Percentiles rank a stretch among this genome's conserved stretches.
Conservation (phyloP, 2,113 vertebrate genomes). For the Paralichthys olivaceus region DNA sequence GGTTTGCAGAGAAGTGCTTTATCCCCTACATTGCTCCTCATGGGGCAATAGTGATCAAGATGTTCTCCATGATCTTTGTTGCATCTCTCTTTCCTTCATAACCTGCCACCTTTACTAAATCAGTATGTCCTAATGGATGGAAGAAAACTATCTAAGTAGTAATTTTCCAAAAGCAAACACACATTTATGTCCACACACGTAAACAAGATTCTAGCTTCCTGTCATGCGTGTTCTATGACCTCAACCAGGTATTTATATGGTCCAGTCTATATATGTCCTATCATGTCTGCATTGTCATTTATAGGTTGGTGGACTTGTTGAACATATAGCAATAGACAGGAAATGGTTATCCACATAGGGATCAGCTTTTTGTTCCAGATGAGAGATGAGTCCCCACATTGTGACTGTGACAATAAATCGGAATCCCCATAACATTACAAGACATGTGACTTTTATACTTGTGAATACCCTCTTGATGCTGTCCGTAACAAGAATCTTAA, state of each 20-base stretch:
- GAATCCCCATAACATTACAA: not conserved
- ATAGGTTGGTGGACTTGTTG: not conserved
- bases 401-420: not conserved
- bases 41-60: not conserved
- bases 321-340: not conserved
- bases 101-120: slow-evolving; percentile 1
- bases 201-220: no score
- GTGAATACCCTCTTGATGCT: not conserved
- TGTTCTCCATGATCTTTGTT: slow-evolving; percentile 6
- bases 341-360: not conserved
- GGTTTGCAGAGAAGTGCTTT: slow-evolving; percentile 7
- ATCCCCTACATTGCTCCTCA: slow-evolving; percentile 2
- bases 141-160: no score
- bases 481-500: not conserved
- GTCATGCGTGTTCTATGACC: no score
- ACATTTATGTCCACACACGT: no score
- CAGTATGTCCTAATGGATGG: no score
- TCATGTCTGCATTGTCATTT: no score
- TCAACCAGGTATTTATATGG: no score
- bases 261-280: no score
- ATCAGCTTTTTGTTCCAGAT: not conserved
- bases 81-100: slow-evolving; percentile 8
- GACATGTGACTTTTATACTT: not conserved
- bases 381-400: not conserved
- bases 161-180: no score